Percentiles rank a stretch among this genome's conserved stretches.
phyloP scores from a whole-genome alignment of 2,888 invertebrate species.

The Dorcus hopei region DNA sequence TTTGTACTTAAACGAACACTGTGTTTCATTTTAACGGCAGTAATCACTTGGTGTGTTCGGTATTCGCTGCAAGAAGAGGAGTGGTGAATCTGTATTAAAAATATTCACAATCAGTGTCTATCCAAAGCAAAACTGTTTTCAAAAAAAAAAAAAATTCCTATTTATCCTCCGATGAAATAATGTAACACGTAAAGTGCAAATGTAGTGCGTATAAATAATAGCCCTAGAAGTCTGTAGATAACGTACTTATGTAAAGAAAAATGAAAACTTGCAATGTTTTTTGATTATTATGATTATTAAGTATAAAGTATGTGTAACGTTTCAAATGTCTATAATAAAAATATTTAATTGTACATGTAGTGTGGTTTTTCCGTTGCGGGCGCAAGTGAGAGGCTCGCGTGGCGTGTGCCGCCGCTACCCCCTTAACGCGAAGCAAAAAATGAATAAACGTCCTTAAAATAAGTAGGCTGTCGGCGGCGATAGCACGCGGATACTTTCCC shows the following conservation, averaged over 20 bases:
- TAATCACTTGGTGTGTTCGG: neutral
- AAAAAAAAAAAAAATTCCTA: conserved; percentile 17
- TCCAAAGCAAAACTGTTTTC: too few species aligned
- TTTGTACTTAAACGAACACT: neutral
- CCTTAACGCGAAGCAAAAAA: too few species aligned
- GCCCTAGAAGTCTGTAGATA: conserved; percentile 38
- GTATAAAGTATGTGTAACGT: conserved; percentile 42
- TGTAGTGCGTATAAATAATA: conserved; percentile 20
- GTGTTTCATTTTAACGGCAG: neutral
- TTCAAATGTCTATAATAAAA: conserved; percentile 40
- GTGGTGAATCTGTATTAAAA: neutral
- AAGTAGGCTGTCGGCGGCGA: too few species aligned
- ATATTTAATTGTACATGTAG: conserved; percentile 23
- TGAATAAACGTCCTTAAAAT: too few species aligned
- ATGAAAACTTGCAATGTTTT: conserved; percentile 39
- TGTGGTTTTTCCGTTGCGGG: too few species aligned
- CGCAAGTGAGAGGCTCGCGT: too few species aligned
- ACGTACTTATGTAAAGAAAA: conserved; percentile 40
- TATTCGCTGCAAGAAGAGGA: neutral
- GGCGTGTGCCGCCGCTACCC: too few species aligned
- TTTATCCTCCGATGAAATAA: conserved; percentile 16
- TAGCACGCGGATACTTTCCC: too few species aligned
- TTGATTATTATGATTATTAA: conserved; percentile 37
- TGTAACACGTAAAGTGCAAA: conserved; percentile 23
- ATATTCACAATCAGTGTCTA: neutral